These are phyloP conservation scores for Trichogramma dendrolimi DNA, from an alignment of 2,888 invertebrate species.

Conservation along the genomic window DNA sequence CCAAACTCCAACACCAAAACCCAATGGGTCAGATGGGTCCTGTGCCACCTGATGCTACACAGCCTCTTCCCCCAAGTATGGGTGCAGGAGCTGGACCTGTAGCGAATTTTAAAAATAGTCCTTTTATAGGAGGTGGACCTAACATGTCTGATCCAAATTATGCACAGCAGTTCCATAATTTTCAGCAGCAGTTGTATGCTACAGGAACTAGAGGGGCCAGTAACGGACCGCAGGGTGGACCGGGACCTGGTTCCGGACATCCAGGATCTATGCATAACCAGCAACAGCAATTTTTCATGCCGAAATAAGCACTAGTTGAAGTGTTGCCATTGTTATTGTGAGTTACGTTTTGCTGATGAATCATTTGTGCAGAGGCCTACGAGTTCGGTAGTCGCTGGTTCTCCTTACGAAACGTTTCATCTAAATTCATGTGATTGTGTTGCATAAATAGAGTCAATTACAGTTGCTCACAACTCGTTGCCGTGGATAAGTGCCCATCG, in stretches of 20 bases:
- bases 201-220: conserved; percentile 66
- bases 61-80: conserved; percentile 76
- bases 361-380: no score
- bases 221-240: conserved; percentile 48
- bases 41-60: conserved; percentile 62
- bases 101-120: conserved; percentile 66
- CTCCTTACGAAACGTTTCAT: no score
- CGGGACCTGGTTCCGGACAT: conserved; percentile 46
- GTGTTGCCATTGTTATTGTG: no score
- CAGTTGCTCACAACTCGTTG: no score
- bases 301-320: conserved; percentile 42
- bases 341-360: no score
- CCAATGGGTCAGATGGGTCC: conserved; percentile 55
- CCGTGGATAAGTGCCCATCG: no score
- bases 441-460: no score
- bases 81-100: conserved; percentile 58
- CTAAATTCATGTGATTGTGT: no score
- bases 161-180: conserved; percentile 92
- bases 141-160: conserved; percentile 86
- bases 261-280: conserved; percentile 48
- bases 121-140: conserved; percentile 77
- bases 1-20: conserved; percentile 57
- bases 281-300: conserved; percentile 54
- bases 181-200: conserved; percentile 91
- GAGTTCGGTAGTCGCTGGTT: no score